Evolutionary conservation across 2,113 vertebrate species (phyloP), one percentile per base, ranked within the genome.

Genomic region (Urocynchramus pylzowi): DNA sequence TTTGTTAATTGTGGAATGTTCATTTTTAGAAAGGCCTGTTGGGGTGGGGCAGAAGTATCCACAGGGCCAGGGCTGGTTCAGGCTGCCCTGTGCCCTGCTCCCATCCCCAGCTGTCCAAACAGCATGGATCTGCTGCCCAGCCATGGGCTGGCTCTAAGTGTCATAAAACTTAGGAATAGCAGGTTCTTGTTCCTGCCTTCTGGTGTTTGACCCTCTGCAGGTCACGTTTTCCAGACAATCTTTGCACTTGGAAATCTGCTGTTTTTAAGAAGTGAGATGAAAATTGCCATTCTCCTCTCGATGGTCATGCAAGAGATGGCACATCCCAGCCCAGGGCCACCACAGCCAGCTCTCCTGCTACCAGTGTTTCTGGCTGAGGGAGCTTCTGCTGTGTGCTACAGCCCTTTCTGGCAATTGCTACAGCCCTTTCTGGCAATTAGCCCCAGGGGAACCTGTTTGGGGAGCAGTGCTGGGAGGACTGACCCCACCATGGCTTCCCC

Each of bases 91-190:
- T 9, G 6, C 63, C 45, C 54, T 16, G 4, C 69, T 89, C 67
- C 39, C 65, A 61, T 28, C 44, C 37, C 44, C 94, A 94, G 89
- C 87, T 96, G 81, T 91, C 78, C 89, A 93, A 96, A 95, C 77
- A 89, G 11, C 0, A 0, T 9, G 3, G 42, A 20, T 35, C 69
- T 82, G 75, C 61, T 5, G 4, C 56, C 70, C 79, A 59, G 81
- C 56, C 77, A 18, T 1, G 2, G 28, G 20, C 64, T 69, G 47
- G 16, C 70, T 78, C 39, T 12, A 24, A 70, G 18, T 49, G 37
- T 24, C 70, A 54, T 96, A 73, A 94, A 91, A 84, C 21, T 50
- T 82, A 65, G 23, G 70, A 85, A 87, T 65, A 91, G 39, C 0
- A 7, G 28, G 57, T 45, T 83, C 81, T 90, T 94, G 67, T 90